Percentiles rank a stretch among this genome's conserved stretches.
Conservation (phyloP, 1,140 invertebrate genomes). For the Macrotrachela quadricornifera region DNA sequence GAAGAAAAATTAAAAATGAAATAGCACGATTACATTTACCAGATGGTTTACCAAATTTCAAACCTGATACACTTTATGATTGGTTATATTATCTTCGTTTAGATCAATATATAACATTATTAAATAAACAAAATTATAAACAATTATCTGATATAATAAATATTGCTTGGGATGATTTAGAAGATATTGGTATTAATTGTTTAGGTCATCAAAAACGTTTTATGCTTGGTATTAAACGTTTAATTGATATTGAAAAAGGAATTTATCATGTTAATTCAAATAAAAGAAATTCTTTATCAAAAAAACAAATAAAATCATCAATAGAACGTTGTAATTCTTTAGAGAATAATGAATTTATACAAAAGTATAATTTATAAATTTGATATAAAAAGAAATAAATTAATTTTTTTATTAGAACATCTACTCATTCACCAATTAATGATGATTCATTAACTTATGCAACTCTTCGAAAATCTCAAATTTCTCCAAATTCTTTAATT, state of each 20-base stretch:
- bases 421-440: no score
- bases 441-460: no score
- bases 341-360: no score
- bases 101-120: slow-evolving; percentile 65
- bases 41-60: neutral
- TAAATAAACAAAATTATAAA: slow-evolving; percentile 73
- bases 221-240: slow-evolving; percentile 77
- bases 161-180: slow-evolving; percentile 86
- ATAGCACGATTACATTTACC: slow-evolving; percentile 39
- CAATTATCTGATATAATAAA: slow-evolving; percentile 63
- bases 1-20: slow-evolving; percentile 80
- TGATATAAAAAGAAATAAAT: no score
- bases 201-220: slow-evolving; percentile 93
- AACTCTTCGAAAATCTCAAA: no score
- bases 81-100: slow-evolving; percentile 71
- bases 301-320: no score
- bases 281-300: no score
- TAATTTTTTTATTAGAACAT: no score
- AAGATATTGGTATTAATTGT: slow-evolving; percentile 75
- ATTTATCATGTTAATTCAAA: no score
- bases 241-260: slow-evolving; percentile 53
- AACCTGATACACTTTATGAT: slow-evolving; percentile 38
- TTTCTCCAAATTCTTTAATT: no score
- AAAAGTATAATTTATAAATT: no score
- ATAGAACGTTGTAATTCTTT: no score